Evolutionary conservation across 2,113 vertebrate species (phyloP), one percentile per base, ranked within the genome.

Genomic region (Leucosticte australis): DNA sequence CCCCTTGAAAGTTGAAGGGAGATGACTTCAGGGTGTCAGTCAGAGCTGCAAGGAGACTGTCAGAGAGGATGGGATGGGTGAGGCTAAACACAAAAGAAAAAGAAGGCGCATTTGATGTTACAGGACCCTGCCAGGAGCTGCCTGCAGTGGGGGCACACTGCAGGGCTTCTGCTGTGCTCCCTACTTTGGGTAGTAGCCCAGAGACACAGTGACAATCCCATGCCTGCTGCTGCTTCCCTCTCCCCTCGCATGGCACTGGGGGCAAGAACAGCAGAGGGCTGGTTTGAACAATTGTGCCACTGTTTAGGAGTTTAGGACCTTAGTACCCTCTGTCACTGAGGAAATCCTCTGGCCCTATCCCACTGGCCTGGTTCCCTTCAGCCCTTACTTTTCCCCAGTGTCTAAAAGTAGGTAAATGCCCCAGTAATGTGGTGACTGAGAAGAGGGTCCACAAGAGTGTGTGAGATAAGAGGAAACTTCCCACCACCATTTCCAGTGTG

Each of bases 11-110:
- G 35, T 3, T 14, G 64, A 97, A 97, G 80, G 95, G 89, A 27
- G 91, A 81, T 47, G 94, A 93, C 83, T 92, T 95, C 80, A 97
- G 60, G 53, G 91, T 62, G 33, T 13, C 70, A 39, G 70, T 85
- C 82, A 96, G 82, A 82, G 90, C 86, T 89, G 71, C 86, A 52
- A 95, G 95, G 59, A 83, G 68, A 68, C 63, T 10, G 0, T 87
- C 92, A 69, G 88, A 44, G 70, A 83, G 70, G 70, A 37, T 65
- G 71, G 85, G 71, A 52, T 81, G 39, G 39, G 63, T 83, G 83
- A 94, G 39, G 89, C 95, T 97, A 81, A 80, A 92, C 18, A 80
- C 76, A 75, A 94, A 62, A 92, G 78, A 91, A 63, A 92, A 86
- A 93, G 20, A 78, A 90, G 20, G 35, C 20, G 59, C 12, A 14